Evolutionary conservation across 1,140 invertebrate species (phyloP).

Genomic region (Battus philenor): DNA sequence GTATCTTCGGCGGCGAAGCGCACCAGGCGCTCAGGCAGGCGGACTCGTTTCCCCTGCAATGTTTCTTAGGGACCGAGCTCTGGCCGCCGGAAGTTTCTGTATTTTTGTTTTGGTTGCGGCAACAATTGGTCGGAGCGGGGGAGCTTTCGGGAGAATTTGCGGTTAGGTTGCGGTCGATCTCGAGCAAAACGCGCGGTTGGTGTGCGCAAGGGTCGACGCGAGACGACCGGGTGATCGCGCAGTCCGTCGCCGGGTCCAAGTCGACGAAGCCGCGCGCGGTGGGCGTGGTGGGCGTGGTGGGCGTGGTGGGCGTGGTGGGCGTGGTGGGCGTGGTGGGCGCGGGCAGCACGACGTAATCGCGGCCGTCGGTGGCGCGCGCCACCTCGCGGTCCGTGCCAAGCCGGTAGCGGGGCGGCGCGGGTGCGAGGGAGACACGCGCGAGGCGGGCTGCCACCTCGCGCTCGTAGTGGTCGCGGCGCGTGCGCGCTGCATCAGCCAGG

Average conservation of each 20-base stretch:
- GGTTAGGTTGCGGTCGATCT: slow-evolving; percentile 27
- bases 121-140: neutral
- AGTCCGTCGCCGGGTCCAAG: slow-evolving; percentile 20
- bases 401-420: slow-evolving; percentile 11
- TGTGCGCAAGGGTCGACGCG: slow-evolving; percentile 36
- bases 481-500: neutral
- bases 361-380: slow-evolving; percentile 27
- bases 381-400: slow-evolving; percentile 21
- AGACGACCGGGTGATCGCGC: slow-evolving; percentile 16
- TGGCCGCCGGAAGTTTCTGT: neutral
- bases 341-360: slow-evolving; percentile 21
- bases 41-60: neutral
- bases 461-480: slow-evolving; percentile 2
- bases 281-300: neutral
- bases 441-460: slow-evolving; percentile 18
- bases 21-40: slow-evolving; percentile 3
- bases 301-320: neutral
- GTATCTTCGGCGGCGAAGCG: neutral
- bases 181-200: slow-evolving; percentile 25
- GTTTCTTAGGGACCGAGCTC: neutral
- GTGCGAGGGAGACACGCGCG: neutral
- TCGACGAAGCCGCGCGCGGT: slow-evolving; percentile 12
- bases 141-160: neutral
- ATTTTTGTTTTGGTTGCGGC: neutral
- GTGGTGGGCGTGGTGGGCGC: neutral